Conservation (phyloP, 2,888 invertebrate species). For the Hirtodrosophila histrioides region DNA sequence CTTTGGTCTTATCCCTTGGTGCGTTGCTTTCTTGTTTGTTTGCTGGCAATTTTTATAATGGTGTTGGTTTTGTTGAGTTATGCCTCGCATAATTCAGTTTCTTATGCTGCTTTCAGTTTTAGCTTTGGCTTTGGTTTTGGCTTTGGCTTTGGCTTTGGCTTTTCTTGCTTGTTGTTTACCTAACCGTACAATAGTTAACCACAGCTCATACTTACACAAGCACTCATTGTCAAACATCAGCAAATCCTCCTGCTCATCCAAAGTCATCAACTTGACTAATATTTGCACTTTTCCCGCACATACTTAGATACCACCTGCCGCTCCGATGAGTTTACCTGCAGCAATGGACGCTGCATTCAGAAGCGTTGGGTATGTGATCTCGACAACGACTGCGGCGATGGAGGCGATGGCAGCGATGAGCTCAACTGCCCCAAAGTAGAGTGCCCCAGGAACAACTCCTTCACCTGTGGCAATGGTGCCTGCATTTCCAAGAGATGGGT, state of each 20-base stretch:
- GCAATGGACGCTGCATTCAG: conserved; percentile 94
- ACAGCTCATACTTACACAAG: conserved; percentile 34
- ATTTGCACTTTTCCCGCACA: conserved; percentile 14
- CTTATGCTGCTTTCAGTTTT: conserved; percentile 19
- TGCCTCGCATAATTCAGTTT: conserved; percentile 46
- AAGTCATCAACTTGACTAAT: conserved; percentile 12
- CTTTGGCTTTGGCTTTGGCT: conserved; percentile 6
- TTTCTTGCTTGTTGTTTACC: conserved; percentile 23
- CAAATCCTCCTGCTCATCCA: conserved; percentile 38
- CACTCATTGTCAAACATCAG: conserved; percentile 28
- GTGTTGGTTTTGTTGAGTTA: conserved; percentile 69
- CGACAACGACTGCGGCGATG: conserved; percentile 94
- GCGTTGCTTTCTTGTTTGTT: conserved; percentile 19
- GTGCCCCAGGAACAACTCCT: conserved; percentile 89
- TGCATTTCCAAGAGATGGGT: conserved; percentile 93
- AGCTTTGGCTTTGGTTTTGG: neutral
- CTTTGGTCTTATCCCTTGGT: conserved; percentile 29
- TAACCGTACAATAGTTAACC: conserved; percentile 45
- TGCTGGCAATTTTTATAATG: conserved; percentile 64
- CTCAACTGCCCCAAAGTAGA: conserved; percentile 89
- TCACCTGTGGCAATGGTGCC: conserved; percentile 89
- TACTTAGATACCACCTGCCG: conserved; percentile 93
- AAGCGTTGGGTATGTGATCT: conserved; percentile 94
- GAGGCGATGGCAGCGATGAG: conserved; percentile 94
- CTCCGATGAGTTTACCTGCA: conserved; percentile 96